Percentiles rank a stretch among this genome's conserved stretches.
phyloP scores from a whole-genome alignment of 1,140 invertebrate genomes.

The Drosophila nannoptera region DNA sequence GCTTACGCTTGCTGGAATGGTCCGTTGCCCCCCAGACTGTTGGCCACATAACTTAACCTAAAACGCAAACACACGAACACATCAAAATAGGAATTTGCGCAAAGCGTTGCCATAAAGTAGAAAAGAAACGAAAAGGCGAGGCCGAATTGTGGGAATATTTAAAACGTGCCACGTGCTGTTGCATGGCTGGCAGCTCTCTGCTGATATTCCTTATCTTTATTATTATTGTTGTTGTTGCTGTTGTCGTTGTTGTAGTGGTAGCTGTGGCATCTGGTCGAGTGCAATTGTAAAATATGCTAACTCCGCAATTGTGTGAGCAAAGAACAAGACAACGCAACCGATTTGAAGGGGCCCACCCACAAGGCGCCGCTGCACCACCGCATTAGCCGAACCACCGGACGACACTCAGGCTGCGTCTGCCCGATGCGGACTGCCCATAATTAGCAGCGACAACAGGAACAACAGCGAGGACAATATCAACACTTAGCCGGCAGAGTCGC shows the following conservation, averaged over 20 bases:
- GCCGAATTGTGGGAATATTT: conserved; percentile 62
- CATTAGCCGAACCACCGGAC: conserved; percentile 18
- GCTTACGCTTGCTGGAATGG: conserved; percentile 29
- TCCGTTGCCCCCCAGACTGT: conserved; percentile 33
- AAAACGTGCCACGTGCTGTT: conserved; percentile 54
- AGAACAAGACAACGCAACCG: conserved; percentile 14
- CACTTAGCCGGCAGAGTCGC: conserved; percentile 25
- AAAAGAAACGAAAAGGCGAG: background rate
- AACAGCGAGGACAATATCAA: conserved; percentile 7
- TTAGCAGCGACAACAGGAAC: conserved; percentile 6
- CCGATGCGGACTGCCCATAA: conserved; percentile 9
- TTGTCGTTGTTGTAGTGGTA: conserved; percentile 22
- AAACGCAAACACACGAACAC: conserved; percentile 59
- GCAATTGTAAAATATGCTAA: conserved; percentile 56
- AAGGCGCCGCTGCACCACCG: background rate
- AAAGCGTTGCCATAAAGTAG: conserved; percentile 64
- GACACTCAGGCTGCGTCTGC: background rate
- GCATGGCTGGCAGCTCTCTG: background rate
- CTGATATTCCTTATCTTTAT: no score
- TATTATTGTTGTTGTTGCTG: no score
- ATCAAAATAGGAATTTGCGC: conserved; percentile 64
- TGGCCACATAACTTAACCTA: conserved; percentile 58
- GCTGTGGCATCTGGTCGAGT: conserved; percentile 32
- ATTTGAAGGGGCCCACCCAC: conserved; percentile 4
- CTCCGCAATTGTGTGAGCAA: conserved; percentile 37